These are phyloP conservation scores for Ceyx melanurus DNA, from an alignment of 2,113 vertebrate genomes.

Conservation along the genomic window DNA sequence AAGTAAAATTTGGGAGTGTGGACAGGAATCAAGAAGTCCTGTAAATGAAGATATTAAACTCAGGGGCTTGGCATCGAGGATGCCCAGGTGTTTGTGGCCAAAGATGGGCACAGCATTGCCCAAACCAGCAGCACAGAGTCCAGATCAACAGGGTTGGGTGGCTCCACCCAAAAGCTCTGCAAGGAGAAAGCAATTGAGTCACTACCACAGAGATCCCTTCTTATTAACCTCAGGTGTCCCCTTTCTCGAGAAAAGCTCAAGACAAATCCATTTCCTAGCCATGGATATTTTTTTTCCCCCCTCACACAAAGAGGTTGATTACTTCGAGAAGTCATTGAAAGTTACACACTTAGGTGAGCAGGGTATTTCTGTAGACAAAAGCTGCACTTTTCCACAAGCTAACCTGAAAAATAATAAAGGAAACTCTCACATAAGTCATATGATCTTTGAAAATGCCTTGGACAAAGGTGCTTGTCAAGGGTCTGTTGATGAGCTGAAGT, in stretches of 20 bases:
- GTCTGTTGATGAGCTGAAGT: not conserved
- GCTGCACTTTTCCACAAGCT: not conserved
- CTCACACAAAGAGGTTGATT: not conserved
- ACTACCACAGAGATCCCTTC: fast-evolving
- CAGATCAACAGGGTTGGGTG: not conserved
- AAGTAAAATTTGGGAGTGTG: not conserved
- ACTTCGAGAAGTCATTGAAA: not conserved
- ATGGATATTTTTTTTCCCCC: fast-evolving
- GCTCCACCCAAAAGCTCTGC: not conserved
- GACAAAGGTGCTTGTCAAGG: not conserved
- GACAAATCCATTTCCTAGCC: not conserved
- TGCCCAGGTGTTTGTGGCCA: not conserved
- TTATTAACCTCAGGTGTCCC: not conserved
- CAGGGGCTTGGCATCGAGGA: not conserved
- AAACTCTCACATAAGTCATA: not conserved
- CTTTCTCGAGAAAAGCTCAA: not conserved
- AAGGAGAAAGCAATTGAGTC: not conserved
- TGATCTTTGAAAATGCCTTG: not conserved
- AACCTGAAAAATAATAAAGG: not conserved
- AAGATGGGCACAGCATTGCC: not conserved
- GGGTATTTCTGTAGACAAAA: not conserved
- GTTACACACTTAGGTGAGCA: not conserved
- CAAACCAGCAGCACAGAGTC: not conserved
- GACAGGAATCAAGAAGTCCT: not conserved
- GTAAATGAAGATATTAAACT: not conserved